Conservation (phyloP, 2,888 invertebrate species). For the Corbicula japonica region DNA sequence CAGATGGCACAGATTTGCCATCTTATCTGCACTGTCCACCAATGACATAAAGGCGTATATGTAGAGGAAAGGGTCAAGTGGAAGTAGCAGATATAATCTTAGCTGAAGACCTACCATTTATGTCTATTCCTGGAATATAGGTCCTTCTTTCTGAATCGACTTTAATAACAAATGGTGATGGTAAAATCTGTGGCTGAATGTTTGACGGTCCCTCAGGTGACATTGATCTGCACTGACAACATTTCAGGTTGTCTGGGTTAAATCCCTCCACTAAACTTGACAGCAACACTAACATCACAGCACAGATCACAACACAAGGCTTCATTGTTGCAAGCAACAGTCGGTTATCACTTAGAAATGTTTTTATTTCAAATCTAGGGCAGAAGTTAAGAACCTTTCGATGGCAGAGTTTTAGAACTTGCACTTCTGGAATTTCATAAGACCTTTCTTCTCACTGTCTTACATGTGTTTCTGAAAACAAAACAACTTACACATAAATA, state of each 20-base stretch:
- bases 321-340: too few relatives aligned
- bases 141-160: conserved; percentile 35
- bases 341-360: conserved; percentile 24
- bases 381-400: not conserved
- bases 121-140: conserved; percentile 41
- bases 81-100: not conserved
- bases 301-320: not conserved
- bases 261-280: conserved; percentile 37
- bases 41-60: not conserved
- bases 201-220: conserved; percentile 51
- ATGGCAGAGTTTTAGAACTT: not conserved
- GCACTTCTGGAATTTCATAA: not conserved
- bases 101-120: conserved; percentile 55
- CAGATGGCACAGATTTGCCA: not conserved
- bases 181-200: conserved; percentile 71
- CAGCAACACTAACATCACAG: conserved; percentile 12
- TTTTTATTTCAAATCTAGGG: not conserved
- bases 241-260: conserved; percentile 60
- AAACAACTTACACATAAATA: too few relatives aligned
- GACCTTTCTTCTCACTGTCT: not conserved
- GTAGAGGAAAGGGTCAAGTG: too few relatives aligned
- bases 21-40: not conserved
- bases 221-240: conserved; percentile 71
- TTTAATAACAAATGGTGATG: conserved; percentile 77
- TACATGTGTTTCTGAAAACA: too few relatives aligned